These are phyloP conservation scores for Setophaga coronata DNA, from an alignment of 2,113 vertebrate species.

Conservation along the genomic window DNA sequence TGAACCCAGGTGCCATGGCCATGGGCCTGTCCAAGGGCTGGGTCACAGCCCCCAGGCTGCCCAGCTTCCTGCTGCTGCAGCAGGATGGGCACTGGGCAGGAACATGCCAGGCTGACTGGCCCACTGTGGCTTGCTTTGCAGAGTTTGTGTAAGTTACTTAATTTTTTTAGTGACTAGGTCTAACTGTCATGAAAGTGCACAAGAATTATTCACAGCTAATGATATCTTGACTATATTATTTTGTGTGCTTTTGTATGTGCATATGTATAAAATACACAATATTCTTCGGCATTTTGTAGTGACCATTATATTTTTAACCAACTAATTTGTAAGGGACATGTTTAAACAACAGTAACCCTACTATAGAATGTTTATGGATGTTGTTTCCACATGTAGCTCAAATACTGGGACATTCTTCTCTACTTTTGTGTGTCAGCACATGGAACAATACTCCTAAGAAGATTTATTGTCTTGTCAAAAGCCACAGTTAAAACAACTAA, in stretches of 20 bases:
- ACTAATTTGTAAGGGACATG: neutral
- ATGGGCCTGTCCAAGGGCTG: accelerated
- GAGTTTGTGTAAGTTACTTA: neutral
- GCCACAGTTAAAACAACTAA: neutral
- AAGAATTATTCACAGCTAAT: neutral
- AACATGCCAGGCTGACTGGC: neutral
- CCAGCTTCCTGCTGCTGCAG: accelerated
- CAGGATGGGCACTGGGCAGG: accelerated
- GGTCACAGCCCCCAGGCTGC: neutral
- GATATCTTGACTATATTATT: neutral
- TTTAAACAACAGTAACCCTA: neutral
- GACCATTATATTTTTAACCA: neutral
- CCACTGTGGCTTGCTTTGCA: neutral
- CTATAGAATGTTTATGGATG: neutral
- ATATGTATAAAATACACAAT: neutral
- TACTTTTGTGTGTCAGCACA: neutral
- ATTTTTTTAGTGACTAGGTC: neutral
- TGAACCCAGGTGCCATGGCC: accelerated
- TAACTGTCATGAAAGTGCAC: neutral
- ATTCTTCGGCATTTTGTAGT: neutral
- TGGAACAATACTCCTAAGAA: neutral
- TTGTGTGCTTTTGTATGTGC: neutral
- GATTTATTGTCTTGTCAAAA: neutral
- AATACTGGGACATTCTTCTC: neutral
- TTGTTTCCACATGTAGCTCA: neutral